These are phyloP conservation scores for Papilio helenus DNA, from an alignment of 1,140 invertebrate species.

Conservation along the genomic window DNA sequence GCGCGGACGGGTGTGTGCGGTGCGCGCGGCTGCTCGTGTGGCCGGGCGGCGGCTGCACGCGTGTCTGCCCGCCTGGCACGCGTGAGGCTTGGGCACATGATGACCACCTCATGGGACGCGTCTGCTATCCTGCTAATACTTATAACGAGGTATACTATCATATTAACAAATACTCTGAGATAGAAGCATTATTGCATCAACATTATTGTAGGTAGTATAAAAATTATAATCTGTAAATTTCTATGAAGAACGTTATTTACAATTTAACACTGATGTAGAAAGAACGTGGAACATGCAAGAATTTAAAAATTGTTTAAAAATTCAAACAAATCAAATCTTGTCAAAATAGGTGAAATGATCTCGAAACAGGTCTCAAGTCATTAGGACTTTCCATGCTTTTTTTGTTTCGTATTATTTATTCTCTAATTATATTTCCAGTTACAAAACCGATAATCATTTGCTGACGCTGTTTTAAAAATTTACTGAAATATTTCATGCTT, in stretches of 20 bases:
- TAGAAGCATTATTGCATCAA: not conserved
- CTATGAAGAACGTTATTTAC: too few relatives aligned
- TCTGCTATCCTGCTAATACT: conserved; percentile 72
- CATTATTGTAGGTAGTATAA: not conserved
- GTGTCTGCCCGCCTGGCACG: conserved; percentile 69
- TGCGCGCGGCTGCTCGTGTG: conserved; percentile 71
- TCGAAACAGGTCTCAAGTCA: too few relatives aligned
- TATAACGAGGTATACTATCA: conserved; percentile 71
- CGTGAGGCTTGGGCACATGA: conserved; percentile 76
- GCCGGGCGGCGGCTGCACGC: conserved; percentile 66
- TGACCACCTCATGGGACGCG: conserved; percentile 75
- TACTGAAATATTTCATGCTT: not conserved
- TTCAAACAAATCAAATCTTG: too few relatives aligned
- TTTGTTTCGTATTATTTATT: too few relatives aligned
- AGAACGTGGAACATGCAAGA: too few relatives aligned
- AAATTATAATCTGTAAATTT: too few relatives aligned
- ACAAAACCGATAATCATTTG: not conserved
- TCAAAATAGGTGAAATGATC: too few relatives aligned
- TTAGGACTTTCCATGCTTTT: too few relatives aligned
- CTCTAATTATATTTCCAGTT: too few relatives aligned
- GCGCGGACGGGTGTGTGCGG: conserved; percentile 73
- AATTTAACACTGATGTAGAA: too few relatives aligned
- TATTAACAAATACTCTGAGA: not conserved
- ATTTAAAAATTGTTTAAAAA: too few relatives aligned
- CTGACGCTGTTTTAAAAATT: not conserved